These are phyloP conservation scores for Tenebrio molitor DNA, from an alignment of 1,140 invertebrate genomes.

Conservation along the genomic window DNA sequence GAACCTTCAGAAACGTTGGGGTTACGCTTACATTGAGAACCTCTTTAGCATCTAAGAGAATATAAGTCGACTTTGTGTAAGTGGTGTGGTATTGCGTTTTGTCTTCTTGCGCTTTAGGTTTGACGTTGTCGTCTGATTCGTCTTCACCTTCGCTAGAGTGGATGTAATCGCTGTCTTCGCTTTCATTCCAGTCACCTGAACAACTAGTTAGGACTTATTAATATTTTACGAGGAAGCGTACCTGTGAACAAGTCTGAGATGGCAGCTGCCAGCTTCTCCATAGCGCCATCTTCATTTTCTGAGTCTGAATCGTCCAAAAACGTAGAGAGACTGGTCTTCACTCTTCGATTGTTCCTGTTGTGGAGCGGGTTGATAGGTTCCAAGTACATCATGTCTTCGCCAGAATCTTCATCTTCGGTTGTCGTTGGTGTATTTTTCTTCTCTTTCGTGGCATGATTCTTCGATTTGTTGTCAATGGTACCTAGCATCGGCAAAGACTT, in stretches of 20 bases:
- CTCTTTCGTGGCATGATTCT: slow-evolving; percentile 47
- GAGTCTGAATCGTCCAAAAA: slow-evolving; percentile 84
- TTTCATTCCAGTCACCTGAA: slow-evolving; percentile 79
- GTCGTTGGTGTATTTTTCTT: slow-evolving; percentile 55
- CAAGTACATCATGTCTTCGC: slow-evolving; percentile 65
- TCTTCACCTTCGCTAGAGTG: slow-evolving; percentile 77
- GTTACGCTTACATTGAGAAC: slow-evolving; percentile 80
- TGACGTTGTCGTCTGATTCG: slow-evolving; percentile 63
- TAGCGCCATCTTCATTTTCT: slow-evolving; percentile 80
- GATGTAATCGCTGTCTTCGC: slow-evolving; percentile 79
- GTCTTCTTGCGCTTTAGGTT: slow-evolving; percentile 59
- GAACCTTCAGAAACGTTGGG: slow-evolving; percentile 71
- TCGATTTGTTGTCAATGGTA: slow-evolving; percentile 52
- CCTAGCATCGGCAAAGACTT: slow-evolving; percentile 61
- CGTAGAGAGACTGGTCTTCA: slow-evolving; percentile 68
- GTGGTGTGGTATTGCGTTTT: slow-evolving; percentile 62
- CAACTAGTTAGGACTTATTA: slow-evolving; percentile 4
- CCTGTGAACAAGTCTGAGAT: slow-evolving; percentile 82
- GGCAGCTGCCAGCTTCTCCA: slow-evolving; percentile 79
- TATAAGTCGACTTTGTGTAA: slow-evolving; percentile 71
- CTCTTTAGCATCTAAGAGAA: slow-evolving; percentile 78
- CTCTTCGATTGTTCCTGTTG: slow-evolving; percentile 58
- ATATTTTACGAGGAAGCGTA: slow-evolving; percentile 55
- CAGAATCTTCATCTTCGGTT: slow-evolving; percentile 64
- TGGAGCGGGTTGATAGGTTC: slow-evolving; percentile 61